Base-by-base conservation (phyloP, 2,113 vertebrate genomes). In the Calyptomena viridis region DNA sequence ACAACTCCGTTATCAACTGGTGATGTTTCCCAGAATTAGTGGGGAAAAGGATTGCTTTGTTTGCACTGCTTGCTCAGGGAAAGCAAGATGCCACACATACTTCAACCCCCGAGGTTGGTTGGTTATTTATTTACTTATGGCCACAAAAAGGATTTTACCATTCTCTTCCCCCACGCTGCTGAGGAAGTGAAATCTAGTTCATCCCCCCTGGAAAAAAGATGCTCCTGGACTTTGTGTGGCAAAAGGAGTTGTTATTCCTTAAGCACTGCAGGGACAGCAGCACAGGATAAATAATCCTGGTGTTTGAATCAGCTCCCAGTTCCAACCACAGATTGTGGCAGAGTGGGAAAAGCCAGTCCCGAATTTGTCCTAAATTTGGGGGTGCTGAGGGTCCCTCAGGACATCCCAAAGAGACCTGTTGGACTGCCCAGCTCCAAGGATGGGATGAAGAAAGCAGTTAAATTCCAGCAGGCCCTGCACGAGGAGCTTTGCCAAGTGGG, bases 21-120 rank as follows among this genome's bases (percentile, higher is more conserved):
- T 78, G 69, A 31, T 21, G 85, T 19, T 66, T 30, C 78, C 60
- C 71, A 85, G 39, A 89, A 90, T 74, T 50, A 84, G 85, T 68
- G 64, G 18, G 30, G 3, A 93, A 92, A 66, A 49, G 60, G 62
- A 31, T 89, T 35, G 50, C 31, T 79, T 50, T 24, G 39, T 82
- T 78, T 89, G 21, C 63, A 53, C 23, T 42, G 50, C 90, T 91
- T 35, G 17, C 90, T 75, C 84, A 55, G 81, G 93, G 27, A 86
- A 64, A 87, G 42, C 73, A 44, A 94, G 84, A 77, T 87, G 74
- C 73, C 63, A 52, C 69, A n/a, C 53, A 63, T n/a, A 42, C 52
- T 52, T 49, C 52, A 81, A 42, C 76, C 40, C 44, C 2, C 0
- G 12, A 47, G 42, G 11, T 66, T 50, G 28, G 35, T 69, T 62